Percentiles rank a stretch among this genome's conserved stretches.
Conservation (phyloP, 2,113 vertebrate species). For the Pseudonaja textilis region DNA sequence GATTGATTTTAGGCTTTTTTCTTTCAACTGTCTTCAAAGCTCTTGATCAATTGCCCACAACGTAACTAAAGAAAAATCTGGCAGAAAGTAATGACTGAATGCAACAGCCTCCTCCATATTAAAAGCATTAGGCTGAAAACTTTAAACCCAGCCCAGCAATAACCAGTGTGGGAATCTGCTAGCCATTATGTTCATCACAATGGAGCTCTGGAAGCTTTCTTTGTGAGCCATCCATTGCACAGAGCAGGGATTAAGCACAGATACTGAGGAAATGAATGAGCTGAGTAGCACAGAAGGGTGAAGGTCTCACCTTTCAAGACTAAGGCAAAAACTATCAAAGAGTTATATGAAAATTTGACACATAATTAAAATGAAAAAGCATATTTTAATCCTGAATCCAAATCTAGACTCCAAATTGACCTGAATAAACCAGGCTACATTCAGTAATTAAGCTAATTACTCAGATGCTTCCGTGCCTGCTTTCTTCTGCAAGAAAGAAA, state of each 20-base stretch:
- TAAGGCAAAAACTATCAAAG: background rate
- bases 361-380: background rate
- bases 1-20: background rate
- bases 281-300: background rate
- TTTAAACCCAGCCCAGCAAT: background rate
- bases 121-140: background rate
- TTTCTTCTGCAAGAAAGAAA: background rate
- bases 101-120: background rate
- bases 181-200: slow-evolving; percentile 8
- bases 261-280: background rate
- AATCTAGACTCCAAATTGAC: background rate
- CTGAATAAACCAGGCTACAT: background rate
- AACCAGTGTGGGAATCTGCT: slow-evolving; percentile 6
- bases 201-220: background rate
- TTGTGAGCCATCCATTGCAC: background rate
- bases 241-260: slow-evolving; percentile 9
- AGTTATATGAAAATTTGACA: background rate
- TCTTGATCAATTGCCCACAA: background rate
- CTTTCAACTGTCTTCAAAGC: background rate
- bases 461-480: background rate
- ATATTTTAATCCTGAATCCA: background rate
- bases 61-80: background rate
- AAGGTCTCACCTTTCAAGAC: background rate
- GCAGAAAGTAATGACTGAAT: background rate
- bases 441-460: background rate